Evolutionary conservation across 2,888 invertebrate genomes (phyloP), one percentile per base, ranked within the genome.

Genomic region (Neoscelio sp.): DNA sequence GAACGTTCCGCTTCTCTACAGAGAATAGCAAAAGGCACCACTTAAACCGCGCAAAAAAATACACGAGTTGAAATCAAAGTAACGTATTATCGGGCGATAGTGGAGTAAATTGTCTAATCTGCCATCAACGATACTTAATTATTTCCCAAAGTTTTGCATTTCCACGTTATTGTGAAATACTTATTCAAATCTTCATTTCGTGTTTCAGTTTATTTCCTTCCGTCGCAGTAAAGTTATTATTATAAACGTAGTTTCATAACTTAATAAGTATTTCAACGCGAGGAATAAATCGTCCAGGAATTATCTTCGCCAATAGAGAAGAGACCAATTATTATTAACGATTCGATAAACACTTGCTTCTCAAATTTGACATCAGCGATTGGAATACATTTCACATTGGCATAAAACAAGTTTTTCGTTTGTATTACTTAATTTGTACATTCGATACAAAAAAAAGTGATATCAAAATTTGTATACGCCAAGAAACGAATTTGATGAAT

Each of bases 161-260:
- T 33, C 1, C 12, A 10, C 12, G 8, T 28, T 6, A 10, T 10
- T 10, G 12, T 10, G 1, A 10, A 7, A 33, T 10, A 33, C 2
- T 33, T 33, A 10, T 10, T 10, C 6, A 12, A 10, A 10, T 33
- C 33, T 1, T 33, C 10, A 1, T 10, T n/a, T 5, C 12, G 33
- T 1, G 10, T 10, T 52, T 52, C 18, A 20, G 33, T 2, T 28
- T 17, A 40, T 56, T 56, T 56, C 26, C 28, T 56, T 40, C 17
- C 26, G 10, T n/a, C 7, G 6, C 5, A 40, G 15, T 28, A 10
- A 28, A 20, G 26, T 15, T 26, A 26, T 54, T n/a, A n/a, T n/a
- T 38, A 23, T 23, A 15, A 35, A 38, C 35, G 38, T 38, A 54
- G 23, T 38, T 54, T 38, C 54, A 38, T 23, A 38, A 38, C 23